Conservation (phyloP, 2,888 invertebrate genomes). For the Tridacna gigas region DNA sequence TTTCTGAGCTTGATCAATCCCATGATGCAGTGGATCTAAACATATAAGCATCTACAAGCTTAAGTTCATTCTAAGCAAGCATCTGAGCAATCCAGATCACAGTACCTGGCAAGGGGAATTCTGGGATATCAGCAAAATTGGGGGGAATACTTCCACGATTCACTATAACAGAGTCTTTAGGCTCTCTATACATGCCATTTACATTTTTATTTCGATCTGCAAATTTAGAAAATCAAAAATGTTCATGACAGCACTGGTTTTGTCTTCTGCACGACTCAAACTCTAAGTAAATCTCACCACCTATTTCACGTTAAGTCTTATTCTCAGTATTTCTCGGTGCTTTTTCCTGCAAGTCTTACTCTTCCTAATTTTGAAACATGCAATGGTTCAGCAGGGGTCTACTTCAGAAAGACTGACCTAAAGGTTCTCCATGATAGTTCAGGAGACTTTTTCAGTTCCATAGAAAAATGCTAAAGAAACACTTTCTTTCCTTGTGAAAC, state of each 20-base stretch:
- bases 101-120: conserved; percentile 73
- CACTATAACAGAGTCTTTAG: conserved; percentile 63
- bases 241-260: background rate
- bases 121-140: conserved; percentile 80
- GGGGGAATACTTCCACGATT: conserved; percentile 62
- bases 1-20: background rate
- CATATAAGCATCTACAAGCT: conserved; percentile 16
- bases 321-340: too few species aligned
- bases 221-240: conserved; percentile 20
- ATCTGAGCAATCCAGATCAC: conserved; percentile 15
- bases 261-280: background rate
- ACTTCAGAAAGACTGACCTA: too few species aligned
- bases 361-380: too few species aligned
- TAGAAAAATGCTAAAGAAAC: too few species aligned
- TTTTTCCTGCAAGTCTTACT: too few species aligned
- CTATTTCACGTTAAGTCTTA: background rate
- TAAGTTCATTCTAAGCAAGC: conserved; percentile 21
- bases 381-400: too few species aligned
- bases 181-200: conserved; percentile 53
- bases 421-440: too few species aligned
- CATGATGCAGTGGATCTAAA: conserved; percentile 19
- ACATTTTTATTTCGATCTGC: conserved; percentile 37
- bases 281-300: background rate
- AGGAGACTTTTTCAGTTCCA: too few species aligned
- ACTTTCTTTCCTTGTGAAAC: too few species aligned